phyloP scores from a whole-genome alignment of 1,140 invertebrate genomes.

The Papilio polytes region DNA sequence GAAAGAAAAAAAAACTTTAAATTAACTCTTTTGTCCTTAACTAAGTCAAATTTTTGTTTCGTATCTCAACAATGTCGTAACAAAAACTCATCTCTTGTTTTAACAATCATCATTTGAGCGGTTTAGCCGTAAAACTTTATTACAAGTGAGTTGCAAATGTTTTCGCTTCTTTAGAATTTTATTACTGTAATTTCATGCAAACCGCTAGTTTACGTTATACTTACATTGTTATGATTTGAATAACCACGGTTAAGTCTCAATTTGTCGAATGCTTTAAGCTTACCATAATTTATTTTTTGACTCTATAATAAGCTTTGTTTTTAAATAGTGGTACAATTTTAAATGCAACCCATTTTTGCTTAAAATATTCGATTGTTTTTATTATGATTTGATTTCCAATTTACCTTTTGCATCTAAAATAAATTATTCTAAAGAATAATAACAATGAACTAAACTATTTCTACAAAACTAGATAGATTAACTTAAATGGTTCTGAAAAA shows the following conservation, averaged over 20 bases:
- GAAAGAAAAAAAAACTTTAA: background rate
- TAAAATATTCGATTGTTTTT: too few species aligned
- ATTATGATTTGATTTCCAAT: background rate
- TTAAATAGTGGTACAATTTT: background rate
- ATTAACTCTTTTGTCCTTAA: background rate
- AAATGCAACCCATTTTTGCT: too few species aligned
- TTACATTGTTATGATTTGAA: background rate
- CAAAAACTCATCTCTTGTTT: constrained; percentile 1
- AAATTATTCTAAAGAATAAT: background rate
- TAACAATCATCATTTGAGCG: constrained; percentile 16
- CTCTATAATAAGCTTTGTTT: background rate
- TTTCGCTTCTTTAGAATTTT: constrained; percentile 19
- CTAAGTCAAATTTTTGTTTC: background rate
- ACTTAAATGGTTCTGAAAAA: background rate
- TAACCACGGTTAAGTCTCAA: background rate
- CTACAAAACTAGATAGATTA: background rate
- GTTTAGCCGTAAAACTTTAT: constrained; percentile 12
- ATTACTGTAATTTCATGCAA: background rate
- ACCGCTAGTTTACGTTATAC: background rate
- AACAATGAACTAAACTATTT: background rate
- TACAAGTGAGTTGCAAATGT: constrained; percentile 1
- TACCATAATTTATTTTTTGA: background rate
- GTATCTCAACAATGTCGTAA: constrained; percentile 1
- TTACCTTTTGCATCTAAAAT: background rate
- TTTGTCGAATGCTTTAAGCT: background rate